phyloP scores from a whole-genome alignment of 2,888 invertebrate species.

The Thysanoteuthis rhombus region DNA sequence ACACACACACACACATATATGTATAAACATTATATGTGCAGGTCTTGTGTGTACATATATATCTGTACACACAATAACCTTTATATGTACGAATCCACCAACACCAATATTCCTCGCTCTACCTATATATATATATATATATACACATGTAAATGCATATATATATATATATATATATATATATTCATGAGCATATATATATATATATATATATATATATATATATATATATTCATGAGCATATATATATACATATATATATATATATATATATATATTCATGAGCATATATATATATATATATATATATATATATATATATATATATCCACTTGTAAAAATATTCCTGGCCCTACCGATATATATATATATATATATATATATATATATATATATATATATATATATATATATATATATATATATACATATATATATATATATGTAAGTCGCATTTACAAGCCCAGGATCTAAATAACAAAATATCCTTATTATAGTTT shows the following conservation, averaged over 20 bases:
- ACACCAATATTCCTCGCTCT: not conserved
- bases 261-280: not conserved
- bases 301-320: not conserved
- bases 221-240: not conserved
- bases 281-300: not conserved
- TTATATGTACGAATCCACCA: not conserved
- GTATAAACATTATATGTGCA: too few species aligned
- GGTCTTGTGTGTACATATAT: not conserved
- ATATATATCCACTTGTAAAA: not conserved
- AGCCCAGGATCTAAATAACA: too few species aligned
- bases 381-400: not conserved
- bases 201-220: constrained; percentile 12
- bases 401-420: not conserved
- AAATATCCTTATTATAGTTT: too few species aligned
- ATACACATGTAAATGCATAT: not conserved
- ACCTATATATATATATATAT: not conserved
- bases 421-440: not conserved
- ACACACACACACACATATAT: too few species aligned
- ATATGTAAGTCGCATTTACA: too few species aligned
- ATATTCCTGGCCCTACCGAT: not conserved
- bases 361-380: not conserved
- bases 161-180: not conserved
- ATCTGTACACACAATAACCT: not conserved
- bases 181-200: not conserved
- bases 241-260: not conserved